phyloP scores from a whole-genome alignment of 2,113 vertebrate species.

The Pelmatolapia mariae region DNA sequence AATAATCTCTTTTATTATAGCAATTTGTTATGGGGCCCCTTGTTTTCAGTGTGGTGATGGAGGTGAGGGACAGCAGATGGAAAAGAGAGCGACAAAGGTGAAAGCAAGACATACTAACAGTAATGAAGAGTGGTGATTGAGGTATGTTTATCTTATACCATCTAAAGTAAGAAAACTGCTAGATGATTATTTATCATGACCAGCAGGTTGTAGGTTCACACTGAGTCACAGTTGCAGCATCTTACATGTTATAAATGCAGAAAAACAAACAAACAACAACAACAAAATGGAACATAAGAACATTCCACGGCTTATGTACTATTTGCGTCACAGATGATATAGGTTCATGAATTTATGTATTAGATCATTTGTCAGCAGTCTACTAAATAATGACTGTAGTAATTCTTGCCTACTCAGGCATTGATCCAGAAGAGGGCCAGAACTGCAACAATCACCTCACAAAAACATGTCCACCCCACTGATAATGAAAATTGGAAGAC shows the following conservation, averaged over 20 bases:
- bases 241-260: background rate
- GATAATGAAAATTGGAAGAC: background rate
- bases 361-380: background rate
- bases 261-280: background rate
- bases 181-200: conserved; percentile 31
- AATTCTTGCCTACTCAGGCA: background rate
- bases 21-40: conserved; percentile 19
- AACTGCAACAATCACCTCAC: background rate
- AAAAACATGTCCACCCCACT: background rate
- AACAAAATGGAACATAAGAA: background rate
- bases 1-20: conserved; percentile 56
- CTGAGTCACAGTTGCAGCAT: background rate
- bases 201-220: background rate
- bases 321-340: background rate
- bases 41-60: background rate
- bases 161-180: conserved; percentile 3
- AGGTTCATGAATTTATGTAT: background rate
- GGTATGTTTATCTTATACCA: background rate
- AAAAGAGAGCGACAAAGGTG: background rate
- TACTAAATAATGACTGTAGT: background rate
- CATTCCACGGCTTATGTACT: background rate
- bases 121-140: conserved; percentile 38
- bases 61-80: background rate
- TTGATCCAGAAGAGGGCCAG: background rate
- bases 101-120: conserved; percentile 21